Percentiles rank a stretch among this genome's conserved stretches.
Conservation (phyloP, 2,797 vertebrate genomes). For the Clamator glandarius region DNA sequence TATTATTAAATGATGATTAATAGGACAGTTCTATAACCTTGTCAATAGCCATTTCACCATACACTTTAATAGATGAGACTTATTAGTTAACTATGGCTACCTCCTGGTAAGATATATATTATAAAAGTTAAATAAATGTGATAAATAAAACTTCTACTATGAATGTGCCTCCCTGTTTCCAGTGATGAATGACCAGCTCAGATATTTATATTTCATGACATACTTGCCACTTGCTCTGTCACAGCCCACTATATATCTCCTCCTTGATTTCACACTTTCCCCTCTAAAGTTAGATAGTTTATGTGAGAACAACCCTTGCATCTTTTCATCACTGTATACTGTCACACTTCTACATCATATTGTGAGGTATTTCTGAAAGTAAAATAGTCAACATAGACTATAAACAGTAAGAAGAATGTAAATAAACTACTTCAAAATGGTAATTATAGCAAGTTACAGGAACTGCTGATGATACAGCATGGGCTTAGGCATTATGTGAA, state of each 20-base stretch:
- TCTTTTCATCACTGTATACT: background rate
- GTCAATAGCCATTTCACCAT: background rate
- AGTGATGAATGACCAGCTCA: background rate
- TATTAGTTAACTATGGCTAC: background rate
- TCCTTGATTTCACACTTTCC: background rate
- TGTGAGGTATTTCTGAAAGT: background rate
- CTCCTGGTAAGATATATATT: background rate
- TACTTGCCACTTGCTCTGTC: background rate
- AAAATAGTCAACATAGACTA: background rate
- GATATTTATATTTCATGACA: background rate
- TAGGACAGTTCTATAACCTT: background rate
- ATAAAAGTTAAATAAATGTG: background rate
- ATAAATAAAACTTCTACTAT: background rate
- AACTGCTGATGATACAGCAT: background rate
- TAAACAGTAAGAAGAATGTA: background rate
- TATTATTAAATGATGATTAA: background rate
- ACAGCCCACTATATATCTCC: background rate
- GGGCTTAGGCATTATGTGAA: background rate
- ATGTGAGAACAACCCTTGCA: background rate
- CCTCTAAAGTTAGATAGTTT: background rate
- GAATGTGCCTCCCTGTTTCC: background rate
- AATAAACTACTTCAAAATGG: background rate
- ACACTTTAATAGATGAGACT: background rate
- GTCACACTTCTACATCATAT: background rate
- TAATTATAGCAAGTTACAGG: background rate